Evolutionary conservation across 2,113 vertebrate species (phyloP), one percentile per base, ranked within the genome.

Genomic region (Cyanoderma ruficeps): DNA sequence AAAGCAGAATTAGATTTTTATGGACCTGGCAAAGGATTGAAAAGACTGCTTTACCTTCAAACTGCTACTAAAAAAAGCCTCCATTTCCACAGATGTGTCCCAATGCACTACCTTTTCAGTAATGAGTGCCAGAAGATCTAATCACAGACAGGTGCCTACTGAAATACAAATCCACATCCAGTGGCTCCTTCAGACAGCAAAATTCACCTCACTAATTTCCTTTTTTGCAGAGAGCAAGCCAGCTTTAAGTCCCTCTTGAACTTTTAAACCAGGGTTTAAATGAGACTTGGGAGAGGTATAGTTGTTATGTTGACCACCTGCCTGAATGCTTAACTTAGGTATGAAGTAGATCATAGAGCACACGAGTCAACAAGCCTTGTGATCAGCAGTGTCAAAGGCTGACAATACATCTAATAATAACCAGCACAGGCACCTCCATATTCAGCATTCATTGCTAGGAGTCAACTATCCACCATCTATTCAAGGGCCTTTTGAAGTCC

Each of bases 341-440:
- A 65, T 67, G n/a, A 90, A 94, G 65, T 7, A 83, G 52, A 77
- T 46, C 47, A 61, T 10, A 39, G 13, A 35, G 53, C 35, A 87
- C 21, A 52, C 0, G 4, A 83, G 49, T n/a, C 76, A 88, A 83
- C 35, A 81, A 89, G 56, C 68, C 60, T 63, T 33, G 50, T 55
- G 59, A 92, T 92, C 52, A 82, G 24, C 1, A 0, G 68, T 87
- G 83, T 71, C 81, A 89, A 75, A 91, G 49, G 77, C 52, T 84
- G 72, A 83, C 72, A 75, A 78, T n/a, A 82, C 35, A 87, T 50
- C 35, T 92, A 87, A 80, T 44, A 63, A 78, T 89, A 96, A 68
- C 5, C 60, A 93, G 33, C 35, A 55, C 30, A 47, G 33, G 31
- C 64, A 90, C 41, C 64, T 81, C 76, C 55, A 53, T 53, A 89